Base-by-base conservation (phyloP, 1,140 invertebrate genomes). In the Neodiprion pinetum region DNA sequence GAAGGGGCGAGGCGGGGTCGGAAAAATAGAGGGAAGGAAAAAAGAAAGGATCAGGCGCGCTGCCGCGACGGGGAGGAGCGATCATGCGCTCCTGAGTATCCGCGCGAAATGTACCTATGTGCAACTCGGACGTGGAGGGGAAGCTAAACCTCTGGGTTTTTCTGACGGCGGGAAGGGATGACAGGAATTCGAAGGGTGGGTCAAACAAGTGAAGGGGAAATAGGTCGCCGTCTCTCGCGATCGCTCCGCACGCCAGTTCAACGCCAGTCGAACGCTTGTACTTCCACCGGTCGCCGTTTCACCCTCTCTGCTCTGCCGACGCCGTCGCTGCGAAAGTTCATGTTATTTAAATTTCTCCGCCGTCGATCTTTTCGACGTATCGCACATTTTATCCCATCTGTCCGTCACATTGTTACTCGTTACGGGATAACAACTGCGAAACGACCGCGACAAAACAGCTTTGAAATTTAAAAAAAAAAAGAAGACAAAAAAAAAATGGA, bases 1-100 rank as follows among this genome's bases (percentile, higher is more conserved):
- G 28, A 40, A 40, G 28, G 28, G 77, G 21, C 48, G 75, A 84
- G 84, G 84, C 83, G 84, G 84, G 83, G 84, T 85, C 82, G 76
- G 82, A 84, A 81, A 83, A 80, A 77, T 79, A 76, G 80, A 78
- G 77, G 61, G 61, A 65, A 65, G 61, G 61, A 65, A 65, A 21
- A 65, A 17, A 17, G 23, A 47, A 69, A 47, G 12, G 67, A 21
- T 21, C 67, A 75, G 68, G 73, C 68, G 65, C 71, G 71, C 67
- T 69, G 21, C 14, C 67, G 67, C 48, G 4, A 66, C 71, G 73
- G 48, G 48, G 48, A 66, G 74, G 72, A 70, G 53, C 48, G 61
- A 66, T 75, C 70, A 48, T 53, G 53, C 61, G 71, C 53, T 48
- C 71, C 11, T 68, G 12, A 40, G 28, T 40, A 40, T 40, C 28